phyloP scores from a whole-genome alignment of 2,797 vertebrate species.

The Leptatherina wallacei region DNA sequence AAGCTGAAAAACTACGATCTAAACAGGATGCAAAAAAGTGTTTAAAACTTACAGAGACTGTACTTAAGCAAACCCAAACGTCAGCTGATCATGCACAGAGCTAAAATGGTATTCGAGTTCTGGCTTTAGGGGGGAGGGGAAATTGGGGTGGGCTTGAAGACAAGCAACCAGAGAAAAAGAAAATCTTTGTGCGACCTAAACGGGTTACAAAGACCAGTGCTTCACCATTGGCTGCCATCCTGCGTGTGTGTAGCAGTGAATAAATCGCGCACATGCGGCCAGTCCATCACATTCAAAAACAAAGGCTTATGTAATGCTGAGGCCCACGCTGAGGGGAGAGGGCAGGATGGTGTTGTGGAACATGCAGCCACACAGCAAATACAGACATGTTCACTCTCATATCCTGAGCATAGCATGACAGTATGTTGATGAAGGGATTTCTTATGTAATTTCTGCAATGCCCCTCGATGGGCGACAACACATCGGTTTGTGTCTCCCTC shows the following conservation, averaged over 20 bases:
- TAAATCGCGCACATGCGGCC: conserved; percentile 67
- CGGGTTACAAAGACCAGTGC: conserved; percentile 62
- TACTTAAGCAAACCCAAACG: conserved; percentile 38
- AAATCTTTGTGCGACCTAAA: conserved; percentile 64
- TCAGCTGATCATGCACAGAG: conserved; percentile 52
- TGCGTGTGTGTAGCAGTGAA: conserved; percentile 69
- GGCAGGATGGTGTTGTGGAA: conserved; percentile 59
- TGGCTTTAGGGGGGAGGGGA: not conserved
- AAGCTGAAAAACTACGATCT: conserved; percentile 55
- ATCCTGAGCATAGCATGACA: not conserved
- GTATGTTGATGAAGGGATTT: not conserved
- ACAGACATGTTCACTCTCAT: conserved; percentile 27
- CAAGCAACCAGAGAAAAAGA: conserved; percentile 47
- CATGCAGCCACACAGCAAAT: conserved; percentile 36
- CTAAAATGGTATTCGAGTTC: conserved; percentile 30
- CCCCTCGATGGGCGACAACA: conserved; percentile 12
- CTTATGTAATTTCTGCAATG: conserved; percentile 5
- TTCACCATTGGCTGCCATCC: conserved; percentile 62
- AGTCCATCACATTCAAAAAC: conserved; percentile 68
- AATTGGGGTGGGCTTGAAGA: conserved; percentile 5
- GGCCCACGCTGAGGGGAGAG: conserved; percentile 75
- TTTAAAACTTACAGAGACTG: conserved; percentile 33
- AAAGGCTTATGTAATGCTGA: conserved; percentile 78
- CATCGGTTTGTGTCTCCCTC: conserved; percentile 46
- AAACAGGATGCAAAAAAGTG: conserved; percentile 49